phyloP scores from a whole-genome alignment of 2,888 invertebrate species.

The Hirtodrosophila cameraria region DNA sequence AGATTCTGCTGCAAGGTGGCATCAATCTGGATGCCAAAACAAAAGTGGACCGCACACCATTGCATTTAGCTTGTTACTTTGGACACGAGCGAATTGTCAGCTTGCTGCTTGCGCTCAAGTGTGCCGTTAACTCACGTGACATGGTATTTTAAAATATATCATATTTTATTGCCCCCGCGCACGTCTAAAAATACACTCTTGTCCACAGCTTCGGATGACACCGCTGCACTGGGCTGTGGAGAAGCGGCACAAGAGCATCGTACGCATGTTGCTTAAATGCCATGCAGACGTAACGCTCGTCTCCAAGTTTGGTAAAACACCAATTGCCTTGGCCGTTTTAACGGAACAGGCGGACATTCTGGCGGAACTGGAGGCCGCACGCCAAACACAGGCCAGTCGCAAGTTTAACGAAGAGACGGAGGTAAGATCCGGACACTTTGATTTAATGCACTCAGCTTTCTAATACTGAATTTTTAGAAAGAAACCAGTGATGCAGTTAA shows the following conservation, averaged over 20 bases:
- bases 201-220: conserved; percentile 91
- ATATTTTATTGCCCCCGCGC: too few species aligned
- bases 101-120: conserved; percentile 88
- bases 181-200: too few species aligned
- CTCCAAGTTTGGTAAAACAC: conserved; percentile 91
- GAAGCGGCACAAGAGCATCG: conserved; percentile 89
- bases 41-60: conserved; percentile 95
- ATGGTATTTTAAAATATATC: conserved; percentile 86
- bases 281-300: conserved; percentile 89
- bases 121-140: conserved; percentile 90
- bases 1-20: conserved; percentile 92
- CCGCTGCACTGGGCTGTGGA: conserved; percentile 97
- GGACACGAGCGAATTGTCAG: conserved; percentile 91
- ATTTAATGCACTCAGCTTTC: conserved; percentile 4
- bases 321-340: conserved; percentile 88
- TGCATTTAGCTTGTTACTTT: conserved; percentile 94
- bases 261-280: conserved; percentile 88
- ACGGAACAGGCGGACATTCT: conserved; percentile 87
- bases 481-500: conserved; percentile 83
- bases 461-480: conserved; percentile 66
- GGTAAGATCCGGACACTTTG: conserved; percentile 54
- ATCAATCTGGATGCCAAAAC: conserved; percentile 94
- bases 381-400: conserved; percentile 77
- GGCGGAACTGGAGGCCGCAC: conserved; percentile 85
- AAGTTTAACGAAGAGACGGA: conserved; percentile 81